Percentiles rank a stretch among this genome's conserved stretches.
Conservation (phyloP, 2,797 vertebrate genomes). For the Pipistrellus kuhlii region DNA sequence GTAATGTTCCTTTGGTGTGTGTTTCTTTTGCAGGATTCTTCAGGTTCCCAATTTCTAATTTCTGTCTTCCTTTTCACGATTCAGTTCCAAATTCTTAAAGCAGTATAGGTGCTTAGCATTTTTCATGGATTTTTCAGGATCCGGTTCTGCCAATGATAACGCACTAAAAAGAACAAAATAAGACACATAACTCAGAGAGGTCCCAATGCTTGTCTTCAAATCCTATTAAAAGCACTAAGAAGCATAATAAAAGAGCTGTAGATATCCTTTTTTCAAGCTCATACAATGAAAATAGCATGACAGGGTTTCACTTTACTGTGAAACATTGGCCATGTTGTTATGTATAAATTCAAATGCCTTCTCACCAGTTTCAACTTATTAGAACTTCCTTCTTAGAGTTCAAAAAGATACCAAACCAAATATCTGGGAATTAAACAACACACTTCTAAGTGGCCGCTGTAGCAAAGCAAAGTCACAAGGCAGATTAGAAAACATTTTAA, state of each 20-base stretch:
- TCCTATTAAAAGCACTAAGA: constrained; percentile 18
- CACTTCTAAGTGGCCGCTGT: not conserved
- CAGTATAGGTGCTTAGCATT: constrained; percentile 71
- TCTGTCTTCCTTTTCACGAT: constrained; percentile 75
- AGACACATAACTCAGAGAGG: constrained; percentile 47
- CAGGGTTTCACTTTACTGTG: not conserved
- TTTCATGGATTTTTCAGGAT: constrained; percentile 78
- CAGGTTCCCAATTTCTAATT: constrained; percentile 72
- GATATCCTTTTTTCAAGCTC: constrained; percentile 1
- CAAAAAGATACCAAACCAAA: constrained; percentile 29
- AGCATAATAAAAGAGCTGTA: constrained; percentile 1
- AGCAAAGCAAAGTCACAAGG: constrained; percentile 45
- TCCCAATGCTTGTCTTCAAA: constrained; percentile 3
- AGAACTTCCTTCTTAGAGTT: constrained; percentile 4
- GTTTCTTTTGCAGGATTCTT: constrained; percentile 72
- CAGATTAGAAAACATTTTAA: constrained; percentile 60
- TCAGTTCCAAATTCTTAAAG: constrained; percentile 75
- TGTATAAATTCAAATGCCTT: not conserved
- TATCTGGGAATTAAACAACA: constrained; percentile 40
- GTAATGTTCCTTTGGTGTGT: constrained; percentile 81
- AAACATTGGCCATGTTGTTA: not conserved
- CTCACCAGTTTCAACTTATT: not conserved
- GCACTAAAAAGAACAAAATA: constrained; percentile 77
- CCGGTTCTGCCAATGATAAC: constrained; percentile 76
- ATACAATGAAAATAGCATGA: not conserved